phyloP scores from a whole-genome alignment of 2,888 invertebrate species.

The Syrista parreyssii region DNA sequence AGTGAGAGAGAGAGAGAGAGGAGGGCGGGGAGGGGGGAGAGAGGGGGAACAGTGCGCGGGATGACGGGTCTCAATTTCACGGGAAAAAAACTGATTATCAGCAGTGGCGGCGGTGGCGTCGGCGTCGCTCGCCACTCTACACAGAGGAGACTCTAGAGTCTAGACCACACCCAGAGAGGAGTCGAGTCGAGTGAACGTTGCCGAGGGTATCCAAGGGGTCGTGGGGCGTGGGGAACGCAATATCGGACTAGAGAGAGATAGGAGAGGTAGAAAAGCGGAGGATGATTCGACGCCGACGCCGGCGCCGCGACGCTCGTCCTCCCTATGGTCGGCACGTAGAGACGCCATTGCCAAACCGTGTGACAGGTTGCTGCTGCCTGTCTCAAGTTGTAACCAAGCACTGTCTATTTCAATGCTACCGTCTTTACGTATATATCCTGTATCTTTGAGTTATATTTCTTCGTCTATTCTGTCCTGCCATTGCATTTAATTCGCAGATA shows the following conservation, averaged over 20 bases:
- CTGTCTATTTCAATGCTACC: not conserved
- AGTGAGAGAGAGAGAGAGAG: constrained; percentile 16
- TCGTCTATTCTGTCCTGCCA: not conserved
- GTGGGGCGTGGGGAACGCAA: constrained; percentile 32
- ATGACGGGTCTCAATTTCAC: not conserved
- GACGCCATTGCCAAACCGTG: constrained; percentile 46
- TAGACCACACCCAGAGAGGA: constrained; percentile 53
- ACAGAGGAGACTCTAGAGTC: constrained; percentile 15
- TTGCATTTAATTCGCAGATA: not conserved
- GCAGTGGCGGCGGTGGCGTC: constrained; percentile 2
- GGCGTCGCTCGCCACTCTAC: not conserved
- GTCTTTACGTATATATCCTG: not conserved
- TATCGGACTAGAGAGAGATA: constrained; percentile 6
- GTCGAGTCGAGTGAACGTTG: constrained; percentile 24
- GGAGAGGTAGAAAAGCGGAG: constrained; percentile 25
- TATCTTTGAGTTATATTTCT: not conserved
- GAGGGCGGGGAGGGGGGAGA: no score
- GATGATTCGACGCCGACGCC: constrained; percentile 42
- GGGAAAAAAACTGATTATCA: not conserved
- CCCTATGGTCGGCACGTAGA: constrained; percentile 1
- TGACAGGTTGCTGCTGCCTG: constrained; percentile 49
- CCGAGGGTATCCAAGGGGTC: constrained; percentile 26
- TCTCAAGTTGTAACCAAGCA: not conserved
- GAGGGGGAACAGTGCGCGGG: not conserved
- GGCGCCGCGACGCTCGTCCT: constrained; percentile 36